These are phyloP conservation scores for Vanessa cardui DNA, from an alignment of 2,888 invertebrate species.

Conservation along the genomic window DNA sequence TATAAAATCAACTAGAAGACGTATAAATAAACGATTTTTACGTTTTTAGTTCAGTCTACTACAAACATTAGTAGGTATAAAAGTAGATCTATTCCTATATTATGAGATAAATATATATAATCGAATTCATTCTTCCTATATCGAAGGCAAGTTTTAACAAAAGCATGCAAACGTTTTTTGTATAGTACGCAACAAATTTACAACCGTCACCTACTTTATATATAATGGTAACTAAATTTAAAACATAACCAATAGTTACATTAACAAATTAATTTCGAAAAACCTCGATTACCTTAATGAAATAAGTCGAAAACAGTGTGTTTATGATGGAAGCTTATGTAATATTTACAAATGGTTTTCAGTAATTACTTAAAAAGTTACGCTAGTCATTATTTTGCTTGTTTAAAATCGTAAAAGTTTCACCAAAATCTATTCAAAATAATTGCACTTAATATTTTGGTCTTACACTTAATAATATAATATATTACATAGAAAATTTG, in stretches of 20 bases:
- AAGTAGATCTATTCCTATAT: slow-evolving; percentile 32
- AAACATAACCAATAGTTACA: slow-evolving; percentile 14
- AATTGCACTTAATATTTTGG: slow-evolving; percentile 19
- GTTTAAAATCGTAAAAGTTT: background rate
- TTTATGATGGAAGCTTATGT: background rate
- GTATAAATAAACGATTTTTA: slow-evolving; percentile 12
- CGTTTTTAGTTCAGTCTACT: slow-evolving; percentile 39
- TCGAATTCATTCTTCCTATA: slow-evolving; percentile 10
- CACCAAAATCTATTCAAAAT: slow-evolving; percentile 23
- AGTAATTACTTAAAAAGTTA: background rate
- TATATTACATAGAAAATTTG: slow-evolving; percentile 20
- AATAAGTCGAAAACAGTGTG: background rate
- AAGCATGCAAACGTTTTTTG: slow-evolving; percentile 7
- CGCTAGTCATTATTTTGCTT: background rate
- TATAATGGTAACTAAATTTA: slow-evolving; percentile 45
- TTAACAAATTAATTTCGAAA: background rate
- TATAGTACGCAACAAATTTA: slow-evolving; percentile 29
- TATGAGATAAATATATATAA: slow-evolving; percentile 28
- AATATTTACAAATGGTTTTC: background rate
- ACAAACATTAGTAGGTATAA: slow-evolving; percentile 33
- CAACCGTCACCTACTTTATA: slow-evolving; percentile 45
- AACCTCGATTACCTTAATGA: background rate
- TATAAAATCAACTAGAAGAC: slow-evolving; percentile 17
- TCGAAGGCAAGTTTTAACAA: slow-evolving; percentile 21
- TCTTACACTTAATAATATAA: slow-evolving; percentile 18